Evolutionary conservation across 2,888 invertebrate genomes (phyloP).

Genomic region (Campoplex capitator): DNA sequence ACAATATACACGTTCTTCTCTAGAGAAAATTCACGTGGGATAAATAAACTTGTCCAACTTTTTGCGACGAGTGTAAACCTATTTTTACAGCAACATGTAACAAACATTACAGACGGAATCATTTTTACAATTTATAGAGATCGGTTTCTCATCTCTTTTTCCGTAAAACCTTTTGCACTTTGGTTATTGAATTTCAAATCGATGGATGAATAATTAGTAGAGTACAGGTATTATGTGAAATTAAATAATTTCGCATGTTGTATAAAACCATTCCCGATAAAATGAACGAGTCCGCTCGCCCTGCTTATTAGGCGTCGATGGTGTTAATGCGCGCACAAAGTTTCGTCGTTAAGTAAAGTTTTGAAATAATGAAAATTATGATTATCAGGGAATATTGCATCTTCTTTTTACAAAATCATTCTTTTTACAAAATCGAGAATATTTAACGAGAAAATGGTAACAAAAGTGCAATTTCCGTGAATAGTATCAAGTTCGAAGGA

Average conservation of each 20-base stretch:
- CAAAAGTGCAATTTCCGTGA: neutral
- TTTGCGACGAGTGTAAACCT: neutral
- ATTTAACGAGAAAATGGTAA: neutral
- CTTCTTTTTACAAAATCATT: neutral
- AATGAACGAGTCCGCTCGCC: neutral
- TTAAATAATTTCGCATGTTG: neutral
- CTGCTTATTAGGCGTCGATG: neutral
- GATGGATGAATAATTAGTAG: neutral
- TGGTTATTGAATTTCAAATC: neutral
- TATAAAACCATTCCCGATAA: neutral
- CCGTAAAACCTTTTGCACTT: too few relatives aligned
- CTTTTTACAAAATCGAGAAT: neutral
- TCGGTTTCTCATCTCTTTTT: too few relatives aligned
- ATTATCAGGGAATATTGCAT: neutral
- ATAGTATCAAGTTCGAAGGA: neutral
- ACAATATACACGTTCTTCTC: slow-evolving; percentile 8
- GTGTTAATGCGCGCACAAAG: neutral
- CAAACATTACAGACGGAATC: neutral
- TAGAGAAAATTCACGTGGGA: neutral
- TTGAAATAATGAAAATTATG: neutral
- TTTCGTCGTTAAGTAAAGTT: neutral
- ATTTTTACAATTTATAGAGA: too few relatives aligned
- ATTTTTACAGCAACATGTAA: neutral
- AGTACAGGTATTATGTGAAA: neutral
- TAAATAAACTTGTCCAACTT: neutral